A percentile compares a stretch with the other conserved stretches of the same genome.
These are phyloP conservation scores for Pyrocoelia pectoralis DNA, from an alignment of 2,888 invertebrate species.

Conservation along the genomic window DNA sequence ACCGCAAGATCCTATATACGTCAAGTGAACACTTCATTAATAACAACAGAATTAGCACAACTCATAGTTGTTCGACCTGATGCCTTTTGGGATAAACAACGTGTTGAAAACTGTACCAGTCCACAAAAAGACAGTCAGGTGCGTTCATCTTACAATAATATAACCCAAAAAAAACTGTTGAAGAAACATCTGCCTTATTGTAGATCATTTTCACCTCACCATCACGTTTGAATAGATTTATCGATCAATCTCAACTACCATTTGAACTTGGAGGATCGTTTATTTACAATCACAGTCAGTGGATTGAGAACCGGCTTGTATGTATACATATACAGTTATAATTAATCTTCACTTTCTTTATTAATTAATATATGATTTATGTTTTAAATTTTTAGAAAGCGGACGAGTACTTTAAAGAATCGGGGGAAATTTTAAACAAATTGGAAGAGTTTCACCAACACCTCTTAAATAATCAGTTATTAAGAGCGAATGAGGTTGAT, in stretches of 20 bases:
- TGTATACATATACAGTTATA: slow-evolving; percentile 43
- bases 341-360: slow-evolving; percentile 5
- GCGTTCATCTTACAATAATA: too few species aligned
- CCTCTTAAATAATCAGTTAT: slow-evolving; percentile 64
- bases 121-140: slow-evolving; percentile 69
- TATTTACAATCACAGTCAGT: slow-evolving; percentile 74
- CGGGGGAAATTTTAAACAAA: slow-evolving; percentile 65
- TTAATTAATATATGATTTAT: background rate
- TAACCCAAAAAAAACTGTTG: background rate
- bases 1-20: slow-evolving; percentile 68
- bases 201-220: slow-evolving; percentile 77
- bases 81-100: slow-evolving; percentile 78
- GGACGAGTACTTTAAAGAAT: slow-evolving; percentile 72
- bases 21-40: slow-evolving; percentile 63
- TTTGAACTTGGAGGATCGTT: slow-evolving; percentile 76
- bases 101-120: slow-evolving; percentile 73
- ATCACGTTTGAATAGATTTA: slow-evolving; percentile 72
- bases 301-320: slow-evolving; percentile 81
- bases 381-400: slow-evolving; percentile 63
- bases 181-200: slow-evolving; percentile 49
- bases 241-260: slow-evolving; percentile 75
- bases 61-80: slow-evolving; percentile 75
- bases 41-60: slow-evolving; percentile 51
- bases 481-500: slow-evolving; percentile 66
- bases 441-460: slow-evolving; percentile 69